Evolutionary conservation across 2,113 vertebrate species (phyloP).

Genomic region (Xiphophorus maculatus): DNA sequence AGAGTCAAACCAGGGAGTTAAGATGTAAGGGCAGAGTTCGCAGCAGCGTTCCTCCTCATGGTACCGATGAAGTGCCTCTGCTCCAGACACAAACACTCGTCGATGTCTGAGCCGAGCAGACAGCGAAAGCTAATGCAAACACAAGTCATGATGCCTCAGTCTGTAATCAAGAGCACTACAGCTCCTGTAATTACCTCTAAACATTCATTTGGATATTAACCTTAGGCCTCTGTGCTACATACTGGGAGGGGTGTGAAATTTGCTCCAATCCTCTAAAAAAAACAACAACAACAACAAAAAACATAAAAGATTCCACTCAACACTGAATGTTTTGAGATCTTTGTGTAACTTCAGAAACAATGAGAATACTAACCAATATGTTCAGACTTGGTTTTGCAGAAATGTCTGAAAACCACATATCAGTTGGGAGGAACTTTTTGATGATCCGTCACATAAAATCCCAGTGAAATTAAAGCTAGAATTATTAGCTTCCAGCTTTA

Average conservation of each 20-base stretch:
- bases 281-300: background rate
- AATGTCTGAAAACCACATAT: no score
- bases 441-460: no score
- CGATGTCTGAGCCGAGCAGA: slow-evolving; percentile 55
- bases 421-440: no score
- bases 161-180: slow-evolving; percentile 64
- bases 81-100: slow-evolving; percentile 11
- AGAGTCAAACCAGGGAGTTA: slow-evolving; percentile 17
- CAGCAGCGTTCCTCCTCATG: slow-evolving; percentile 22
- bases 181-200: slow-evolving; percentile 66
- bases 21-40: slow-evolving; percentile 36
- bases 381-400: no score
- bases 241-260: slow-evolving; percentile 24
- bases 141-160: slow-evolving; percentile 56
- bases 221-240: slow-evolving; percentile 31
- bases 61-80: slow-evolving; percentile 34
- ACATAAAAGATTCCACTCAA: background rate
- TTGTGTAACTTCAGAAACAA: background rate
- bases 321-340: background rate
- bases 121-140: slow-evolving; percentile 58
- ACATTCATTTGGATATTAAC: slow-evolving; percentile 69
- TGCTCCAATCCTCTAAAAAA: slow-evolving; percentile 7
- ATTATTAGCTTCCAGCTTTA: no score
- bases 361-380: background rate
- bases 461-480: no score